Evolutionary conservation across 1,140 invertebrate genomes (phyloP), one percentile per base, ranked within the genome.

Genomic region (Nasonia giraulti): DNA sequence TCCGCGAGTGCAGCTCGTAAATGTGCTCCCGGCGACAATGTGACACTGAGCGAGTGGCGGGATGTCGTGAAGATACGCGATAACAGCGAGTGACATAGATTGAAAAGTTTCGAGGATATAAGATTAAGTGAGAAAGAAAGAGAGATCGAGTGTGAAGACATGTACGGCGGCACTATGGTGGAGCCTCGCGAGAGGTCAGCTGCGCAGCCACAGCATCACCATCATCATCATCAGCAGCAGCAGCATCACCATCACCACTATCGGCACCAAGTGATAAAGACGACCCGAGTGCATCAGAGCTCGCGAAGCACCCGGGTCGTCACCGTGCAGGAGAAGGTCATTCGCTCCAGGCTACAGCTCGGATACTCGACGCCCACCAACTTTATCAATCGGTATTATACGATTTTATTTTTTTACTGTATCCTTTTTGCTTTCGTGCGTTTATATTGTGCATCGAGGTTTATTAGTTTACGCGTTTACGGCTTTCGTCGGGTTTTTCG

Each of bases 331-430:
- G 92, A 93, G 88, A 93, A 91, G 87, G 92, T 93, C 84, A 91
- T 93, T 87, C 90, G 92, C 44, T 93, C 92, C 27, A 87, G 92
- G 73, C 88, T 93, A 20, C 92, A 93, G 86, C 90, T 93, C 62
- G 92, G 92, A 83, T 93, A 93, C 78, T 93, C 92, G 6, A 93
- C 92, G 75, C 92, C 92, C 44, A 93, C 92, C 33, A 90, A 89
- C 85, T 93, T 93, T 86, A 93, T 93, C 84, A 93, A 92, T 88
- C 92, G 92, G 92, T 93, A 93, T 85, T 78, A 69, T 66, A 73
- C 8, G 44, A 86, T 80, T 68, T 83, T 82, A 27, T 27, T 73
- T n/a, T 78, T 82, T 81, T 81, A 7, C 50, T 17, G 14, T 14
- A 14, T 12, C 73, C 1, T 75, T 62, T 37, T 68, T 4, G 62